These are phyloP conservation scores for Alloplasta piceator DNA, from an alignment of 2,888 invertebrate species.

Conservation along the genomic window DNA sequence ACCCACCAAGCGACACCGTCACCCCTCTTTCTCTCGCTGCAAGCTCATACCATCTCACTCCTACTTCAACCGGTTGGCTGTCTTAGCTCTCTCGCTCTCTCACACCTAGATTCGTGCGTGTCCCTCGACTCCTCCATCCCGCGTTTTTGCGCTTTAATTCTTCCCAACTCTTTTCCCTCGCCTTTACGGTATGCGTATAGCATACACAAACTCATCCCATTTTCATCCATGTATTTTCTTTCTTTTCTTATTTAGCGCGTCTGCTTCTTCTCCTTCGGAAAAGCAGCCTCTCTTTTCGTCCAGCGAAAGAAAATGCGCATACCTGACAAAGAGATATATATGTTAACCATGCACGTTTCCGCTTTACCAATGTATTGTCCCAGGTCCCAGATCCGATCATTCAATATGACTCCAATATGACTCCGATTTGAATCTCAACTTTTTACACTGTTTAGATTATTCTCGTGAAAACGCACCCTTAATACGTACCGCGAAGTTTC, in stretches of 20 bases:
- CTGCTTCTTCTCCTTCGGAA: neutral
- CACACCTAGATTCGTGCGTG: conserved; percentile 36
- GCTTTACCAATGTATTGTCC: too few species aligned
- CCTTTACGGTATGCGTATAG: neutral
- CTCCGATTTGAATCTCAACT: too few species aligned
- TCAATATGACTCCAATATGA: too few species aligned
- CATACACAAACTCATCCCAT: too few species aligned
- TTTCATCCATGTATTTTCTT: neutral
- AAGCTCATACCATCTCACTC: conserved; percentile 48
- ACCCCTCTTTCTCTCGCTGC: conserved; percentile 50
- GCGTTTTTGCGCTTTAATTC: conserved; percentile 52
- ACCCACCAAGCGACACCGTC: conserved; percentile 60
- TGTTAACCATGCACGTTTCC: too few species aligned
- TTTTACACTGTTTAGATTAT: too few species aligned
- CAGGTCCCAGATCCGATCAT: too few species aligned
- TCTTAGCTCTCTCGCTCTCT: conserved; percentile 55
- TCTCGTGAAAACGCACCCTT: too few species aligned
- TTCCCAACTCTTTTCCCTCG: neutral
- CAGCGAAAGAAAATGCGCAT: too few species aligned
- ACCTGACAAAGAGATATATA: too few species aligned
- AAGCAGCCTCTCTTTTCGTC: neutral
- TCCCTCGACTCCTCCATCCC: conserved; percentile 50
- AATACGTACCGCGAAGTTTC: too few species aligned
- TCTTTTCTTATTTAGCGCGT: conserved; percentile 26
- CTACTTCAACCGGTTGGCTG: conserved; percentile 62